Conservation (phyloP, 2,113 vertebrate species). For the Psophia crepitans region DNA sequence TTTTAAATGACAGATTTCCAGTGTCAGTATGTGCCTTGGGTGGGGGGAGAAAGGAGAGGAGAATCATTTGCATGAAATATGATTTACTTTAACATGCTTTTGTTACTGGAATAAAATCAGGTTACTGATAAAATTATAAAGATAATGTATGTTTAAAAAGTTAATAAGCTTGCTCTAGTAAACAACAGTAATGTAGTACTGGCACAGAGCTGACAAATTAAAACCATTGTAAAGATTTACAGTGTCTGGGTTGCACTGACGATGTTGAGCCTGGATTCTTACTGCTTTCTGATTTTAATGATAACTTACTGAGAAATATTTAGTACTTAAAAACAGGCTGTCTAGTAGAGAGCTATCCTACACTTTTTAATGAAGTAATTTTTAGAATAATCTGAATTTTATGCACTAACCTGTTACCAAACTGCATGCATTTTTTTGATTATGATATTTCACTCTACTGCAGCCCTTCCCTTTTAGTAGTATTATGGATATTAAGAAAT, state of each 20-base stretch:
- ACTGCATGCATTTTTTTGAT: constrained; percentile 5
- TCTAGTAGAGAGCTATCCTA: background rate
- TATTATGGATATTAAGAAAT: background rate
- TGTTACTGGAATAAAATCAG: background rate
- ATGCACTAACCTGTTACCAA: constrained; percentile 1
- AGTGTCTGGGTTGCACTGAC: background rate
- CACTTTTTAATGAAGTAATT: background rate
- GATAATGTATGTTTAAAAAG: background rate
- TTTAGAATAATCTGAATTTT: constrained; percentile 6
- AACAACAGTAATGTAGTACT: background rate
- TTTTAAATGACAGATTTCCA: background rate
- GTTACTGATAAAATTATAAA: background rate
- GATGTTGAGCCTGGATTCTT: background rate
- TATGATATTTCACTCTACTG: constrained; percentile 28
- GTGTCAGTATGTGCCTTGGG: background rate
- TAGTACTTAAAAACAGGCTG: background rate
- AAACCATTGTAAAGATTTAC: background rate
- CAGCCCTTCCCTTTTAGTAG: background rate
- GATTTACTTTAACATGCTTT: background rate
- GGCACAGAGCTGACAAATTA: background rate
- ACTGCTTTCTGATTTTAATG: constrained; percentile 4
- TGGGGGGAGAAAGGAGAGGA: no score
- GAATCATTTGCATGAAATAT: background rate
- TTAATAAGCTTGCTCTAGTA: background rate
- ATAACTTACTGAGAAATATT: background rate